Conservation (phyloP, 2,113 vertebrate species). For the Sardina pilchardus region DNA sequence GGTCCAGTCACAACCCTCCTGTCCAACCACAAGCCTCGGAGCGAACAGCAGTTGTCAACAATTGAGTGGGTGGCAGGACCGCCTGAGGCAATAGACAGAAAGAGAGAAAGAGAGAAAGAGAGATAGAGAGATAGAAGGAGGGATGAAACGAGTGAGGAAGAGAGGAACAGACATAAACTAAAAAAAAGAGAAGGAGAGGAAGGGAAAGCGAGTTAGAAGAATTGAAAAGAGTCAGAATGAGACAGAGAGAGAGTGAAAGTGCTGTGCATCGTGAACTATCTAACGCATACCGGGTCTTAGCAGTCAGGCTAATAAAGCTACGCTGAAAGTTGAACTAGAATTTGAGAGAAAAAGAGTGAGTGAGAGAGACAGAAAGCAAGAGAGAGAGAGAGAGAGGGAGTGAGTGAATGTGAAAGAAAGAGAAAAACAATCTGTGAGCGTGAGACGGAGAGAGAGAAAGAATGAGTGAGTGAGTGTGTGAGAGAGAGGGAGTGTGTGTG, state of each 20-base stretch:
- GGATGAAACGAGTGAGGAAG: not conserved
- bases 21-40: too few species aligned
- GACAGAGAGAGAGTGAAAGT: not conserved
- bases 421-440: not conserved
- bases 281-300: too few species aligned
- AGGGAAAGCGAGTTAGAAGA: not conserved
- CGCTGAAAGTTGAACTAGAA: not conserved
- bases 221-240: not conserved
- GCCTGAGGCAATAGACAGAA: not conserved
- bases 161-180: not conserved
- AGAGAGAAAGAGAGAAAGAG: not conserved
- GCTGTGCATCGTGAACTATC: too few species aligned
- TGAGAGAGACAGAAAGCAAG: not conserved
- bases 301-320: too few species aligned
- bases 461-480: too few species aligned
- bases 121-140: not conserved
- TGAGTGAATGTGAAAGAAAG: not conserved
- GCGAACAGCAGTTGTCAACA: too few species aligned
- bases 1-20: not conserved
- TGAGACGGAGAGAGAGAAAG: not conserved
- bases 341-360: not conserved
- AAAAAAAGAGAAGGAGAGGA: not conserved
- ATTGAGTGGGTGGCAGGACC: too few species aligned
- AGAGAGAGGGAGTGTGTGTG: too few species aligned
- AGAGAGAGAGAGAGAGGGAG: not conserved